Evolutionary conservation across 2,888 invertebrate genomes (phyloP).

Genomic region (Perdita meconis): DNA sequence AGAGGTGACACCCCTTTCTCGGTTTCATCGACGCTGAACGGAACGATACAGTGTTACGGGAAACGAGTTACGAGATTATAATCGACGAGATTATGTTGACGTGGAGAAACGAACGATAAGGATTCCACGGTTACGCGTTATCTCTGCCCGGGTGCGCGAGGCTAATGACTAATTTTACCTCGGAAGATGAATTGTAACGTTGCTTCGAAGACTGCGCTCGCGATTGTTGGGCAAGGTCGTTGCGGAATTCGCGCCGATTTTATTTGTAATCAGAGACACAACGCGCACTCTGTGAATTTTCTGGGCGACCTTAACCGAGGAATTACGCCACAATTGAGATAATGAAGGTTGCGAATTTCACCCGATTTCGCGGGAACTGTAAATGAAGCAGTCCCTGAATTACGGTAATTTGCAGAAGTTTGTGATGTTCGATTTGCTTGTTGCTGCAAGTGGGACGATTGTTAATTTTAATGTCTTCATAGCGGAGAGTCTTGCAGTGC

Average conservation of each 20-base stretch:
- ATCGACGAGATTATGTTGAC: background rate
- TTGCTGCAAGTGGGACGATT: background rate
- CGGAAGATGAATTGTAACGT: slow-evolving; percentile 1
- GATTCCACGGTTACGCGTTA: background rate
- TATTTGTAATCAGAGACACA: slow-evolving; percentile 1
- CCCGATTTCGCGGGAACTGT: background rate
- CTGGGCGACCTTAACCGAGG: too few species aligned
- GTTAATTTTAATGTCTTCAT: background rate
- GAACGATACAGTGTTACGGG: background rate
- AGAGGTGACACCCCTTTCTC: background rate
- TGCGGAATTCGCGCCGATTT: slow-evolving; percentile 1
- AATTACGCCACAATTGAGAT: too few species aligned
- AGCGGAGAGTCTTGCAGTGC: background rate
- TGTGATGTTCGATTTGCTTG: background rate
- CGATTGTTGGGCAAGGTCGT: background rate
- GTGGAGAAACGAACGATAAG: background rate
- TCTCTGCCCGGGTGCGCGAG: background rate
- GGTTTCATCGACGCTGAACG: background rate
- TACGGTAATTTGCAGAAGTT: background rate
- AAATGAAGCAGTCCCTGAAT: slow-evolving; percentile 1
- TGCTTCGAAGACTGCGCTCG: background rate
- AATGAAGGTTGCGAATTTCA: background rate
- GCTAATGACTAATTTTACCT: slow-evolving; percentile 2
- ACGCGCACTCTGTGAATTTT: background rate
- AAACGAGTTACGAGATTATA: background rate